A percentile compares a stretch with the other conserved stretches of the same genome.
These are phyloP conservation scores for Strix aluco DNA, from an alignment of 2,113 vertebrate genomes.

Conservation along the genomic window DNA sequence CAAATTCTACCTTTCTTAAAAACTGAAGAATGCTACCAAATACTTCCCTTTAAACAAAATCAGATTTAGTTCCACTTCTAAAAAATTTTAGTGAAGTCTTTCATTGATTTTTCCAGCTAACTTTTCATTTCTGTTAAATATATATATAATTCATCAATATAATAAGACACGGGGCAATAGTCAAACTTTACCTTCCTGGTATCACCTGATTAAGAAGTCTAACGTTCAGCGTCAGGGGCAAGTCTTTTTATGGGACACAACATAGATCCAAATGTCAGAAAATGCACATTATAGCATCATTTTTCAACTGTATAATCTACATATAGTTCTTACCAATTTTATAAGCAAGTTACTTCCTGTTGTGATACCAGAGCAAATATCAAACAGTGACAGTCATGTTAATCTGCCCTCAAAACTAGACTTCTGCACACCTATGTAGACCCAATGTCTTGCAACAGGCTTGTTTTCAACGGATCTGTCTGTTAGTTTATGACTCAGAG, in stretches of 20 bases:
- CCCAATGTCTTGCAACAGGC: fast-evolving
- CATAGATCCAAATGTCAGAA: background rate
- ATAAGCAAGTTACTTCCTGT: background rate
- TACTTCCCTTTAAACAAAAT: fast-evolving
- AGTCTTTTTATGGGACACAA: background rate
- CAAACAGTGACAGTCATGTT: background rate
- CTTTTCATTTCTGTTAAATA: background rate
- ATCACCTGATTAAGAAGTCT: background rate
- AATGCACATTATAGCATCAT: background rate
- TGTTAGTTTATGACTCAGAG: background rate
- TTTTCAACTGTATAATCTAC: background rate
- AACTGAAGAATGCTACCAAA: background rate
- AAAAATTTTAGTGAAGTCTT: background rate
- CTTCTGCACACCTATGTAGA: background rate
- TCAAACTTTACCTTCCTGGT: background rate
- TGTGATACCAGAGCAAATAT: background rate
- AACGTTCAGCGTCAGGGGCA: background rate
- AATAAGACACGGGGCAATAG: background rate
- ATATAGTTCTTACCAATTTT: background rate
- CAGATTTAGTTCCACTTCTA: background rate
- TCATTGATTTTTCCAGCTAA: background rate
- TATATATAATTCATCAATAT: background rate
- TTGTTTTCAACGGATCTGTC: background rate
- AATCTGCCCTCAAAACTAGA: background rate
- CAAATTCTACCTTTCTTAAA: background rate